Base-by-base conservation (phyloP, 2,113 vertebrate genomes). In the Halcyon malimbica region DNA sequence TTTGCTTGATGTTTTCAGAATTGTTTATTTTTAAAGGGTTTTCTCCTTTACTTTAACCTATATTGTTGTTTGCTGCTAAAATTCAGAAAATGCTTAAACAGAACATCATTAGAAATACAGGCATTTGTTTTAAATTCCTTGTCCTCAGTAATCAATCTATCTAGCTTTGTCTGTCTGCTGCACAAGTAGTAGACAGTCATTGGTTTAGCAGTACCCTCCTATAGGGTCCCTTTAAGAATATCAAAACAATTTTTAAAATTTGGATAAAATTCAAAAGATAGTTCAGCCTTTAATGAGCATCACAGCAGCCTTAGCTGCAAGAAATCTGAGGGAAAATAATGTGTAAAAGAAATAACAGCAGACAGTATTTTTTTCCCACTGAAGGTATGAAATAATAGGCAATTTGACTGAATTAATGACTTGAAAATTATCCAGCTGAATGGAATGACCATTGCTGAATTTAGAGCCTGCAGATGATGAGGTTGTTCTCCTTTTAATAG, bases 341-440 rank as follows among this genome's bases (percentile, higher is more conserved):
- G 16, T 4, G 4, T 86, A 57, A 69, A 87, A 93, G 8, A 51
- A 83, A 54, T 59, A 80, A 48, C 13, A 25, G 39, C n/a, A 73
- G 23, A 57, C 18, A 51, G 24, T 35, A 63, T 60, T 14, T 33
- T 95, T 83, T 88, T 80, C 68, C 73, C 17, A 51, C 33, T 54
- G 44, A 67, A 77, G 26, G 3, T 51, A 51, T 42, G 57, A 91
- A 91, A 95, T 59, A 86, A 81, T 39, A 77, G 46, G 15, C 20
- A 74, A 67, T 85, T 46, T 75, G 59, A 56, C 39, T 88, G 79
- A 93, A 88, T 88, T 95, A 89, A 81, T 94, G 53, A 28, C 24
- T 65, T 83, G 46, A 90, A 90, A 83, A 87, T 71, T 87, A 87
- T 70, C 56, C 42, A 71, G 5, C 2, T 2, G 73, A 78, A 63